These are phyloP conservation scores for Zoroaster sp. DNA, from an alignment of 53 echinoderm and acorn worm genomes.

Conservation along the genomic window DNA sequence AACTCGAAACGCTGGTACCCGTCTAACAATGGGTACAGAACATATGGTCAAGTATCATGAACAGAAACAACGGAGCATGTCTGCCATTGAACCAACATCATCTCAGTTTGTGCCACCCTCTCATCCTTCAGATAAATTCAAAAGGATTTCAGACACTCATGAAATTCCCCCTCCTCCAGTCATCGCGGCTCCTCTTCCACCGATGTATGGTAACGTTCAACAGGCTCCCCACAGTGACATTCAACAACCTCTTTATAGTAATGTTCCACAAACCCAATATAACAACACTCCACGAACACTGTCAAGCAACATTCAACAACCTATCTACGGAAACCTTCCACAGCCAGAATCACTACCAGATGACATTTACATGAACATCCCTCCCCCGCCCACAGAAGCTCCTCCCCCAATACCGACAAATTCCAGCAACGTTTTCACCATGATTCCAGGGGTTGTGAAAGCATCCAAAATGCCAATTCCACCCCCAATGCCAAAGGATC, in stretches of 20 bases:
- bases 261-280: background rate
- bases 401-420: conserved; percentile 65
- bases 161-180: conserved; percentile 41
- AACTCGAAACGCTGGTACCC: conserved; percentile 73
- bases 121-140: background rate
- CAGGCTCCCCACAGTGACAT: background rate
- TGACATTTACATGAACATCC: conserved; percentile 38
- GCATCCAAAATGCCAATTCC: conserved; percentile 10
- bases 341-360: background rate
- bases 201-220: too few relatives aligned
- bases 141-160: background rate
- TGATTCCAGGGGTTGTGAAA: conserved; percentile 60
- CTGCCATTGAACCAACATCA: background rate
- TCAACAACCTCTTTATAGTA: background rate
- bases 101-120: conserved; percentile 1
- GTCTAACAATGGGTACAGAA: conserved; percentile 61
- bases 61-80: conserved; percentile 15
- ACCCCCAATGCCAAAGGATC: conserved; percentile 6
- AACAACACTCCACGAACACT: background rate
- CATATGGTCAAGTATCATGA: conserved; percentile 11
- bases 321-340: conserved; percentile 14
- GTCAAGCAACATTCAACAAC: conserved; percentile 5
- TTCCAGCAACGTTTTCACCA: conserved; percentile 63
- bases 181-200: conserved; percentile 13
- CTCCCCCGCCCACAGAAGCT: conserved; percentile 64